Conservation (phyloP, 2,113 vertebrate species). For the Petrocephalus zakoni region DNA sequence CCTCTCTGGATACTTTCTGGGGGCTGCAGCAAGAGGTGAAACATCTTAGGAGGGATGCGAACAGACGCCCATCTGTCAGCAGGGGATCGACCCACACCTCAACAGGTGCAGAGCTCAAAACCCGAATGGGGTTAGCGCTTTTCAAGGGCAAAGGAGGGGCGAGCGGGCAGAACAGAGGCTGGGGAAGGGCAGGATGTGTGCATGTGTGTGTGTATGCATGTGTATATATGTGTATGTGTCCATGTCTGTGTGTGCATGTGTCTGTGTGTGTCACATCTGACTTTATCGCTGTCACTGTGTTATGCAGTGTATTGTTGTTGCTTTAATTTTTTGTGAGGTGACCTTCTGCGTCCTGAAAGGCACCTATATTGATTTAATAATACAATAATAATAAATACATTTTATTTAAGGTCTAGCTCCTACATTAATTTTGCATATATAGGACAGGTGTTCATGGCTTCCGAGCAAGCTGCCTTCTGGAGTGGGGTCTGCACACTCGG, state of each 20-base stretch:
- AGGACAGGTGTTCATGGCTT: background rate
- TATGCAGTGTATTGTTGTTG: too few relatives aligned
- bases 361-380: too few relatives aligned
- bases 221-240: background rate
- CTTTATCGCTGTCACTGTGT: background rate
- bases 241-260: background rate
- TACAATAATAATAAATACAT: too few relatives aligned
- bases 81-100: background rate
- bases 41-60: background rate
- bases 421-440: too few relatives aligned
- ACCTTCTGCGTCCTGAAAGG: background rate
- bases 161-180: background rate
- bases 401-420: too few relatives aligned
- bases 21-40: background rate
- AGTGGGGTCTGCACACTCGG: background rate
- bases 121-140: background rate
- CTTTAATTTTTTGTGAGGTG: background rate
- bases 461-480: background rate
- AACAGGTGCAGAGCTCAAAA: background rate
- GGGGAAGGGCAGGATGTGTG: slow-evolving; percentile 15
- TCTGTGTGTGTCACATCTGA: background rate
- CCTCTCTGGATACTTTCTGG: background rate
- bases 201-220: slow-evolving; percentile 12
- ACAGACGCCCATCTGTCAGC: background rate
- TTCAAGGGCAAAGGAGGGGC: background rate